Conservation (phyloP, 2,888 invertebrate species). For the Pristionchus japonicus region DNA sequence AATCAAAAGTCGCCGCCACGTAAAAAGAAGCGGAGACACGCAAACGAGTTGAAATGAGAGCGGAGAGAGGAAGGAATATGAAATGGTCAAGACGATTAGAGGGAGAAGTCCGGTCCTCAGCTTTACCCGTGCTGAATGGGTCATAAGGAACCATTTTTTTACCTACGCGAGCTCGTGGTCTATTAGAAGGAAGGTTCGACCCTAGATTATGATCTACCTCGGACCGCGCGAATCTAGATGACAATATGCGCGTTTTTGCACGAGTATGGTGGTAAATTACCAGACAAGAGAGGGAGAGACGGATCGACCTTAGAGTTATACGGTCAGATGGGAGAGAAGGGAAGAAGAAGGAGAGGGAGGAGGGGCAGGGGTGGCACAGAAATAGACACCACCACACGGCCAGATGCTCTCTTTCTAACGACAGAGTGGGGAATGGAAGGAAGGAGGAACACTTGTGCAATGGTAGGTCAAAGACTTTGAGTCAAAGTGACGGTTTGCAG, state of each 20-base stretch:
- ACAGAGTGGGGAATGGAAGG: neutral
- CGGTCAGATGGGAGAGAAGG: neutral
- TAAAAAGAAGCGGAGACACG: slow-evolving; percentile 32
- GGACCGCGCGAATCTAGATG: no score
- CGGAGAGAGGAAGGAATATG: neutral
- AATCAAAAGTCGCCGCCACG: neutral
- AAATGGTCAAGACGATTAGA: slow-evolving; percentile 2
- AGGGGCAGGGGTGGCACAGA: neutral
- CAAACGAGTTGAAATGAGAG: slow-evolving; percentile 17
- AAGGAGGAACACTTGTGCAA: slow-evolving; percentile 5
- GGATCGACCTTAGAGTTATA: slow-evolving; percentile 12
- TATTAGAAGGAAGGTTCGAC: no score
- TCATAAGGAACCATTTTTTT: neutral
- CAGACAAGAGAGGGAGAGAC: neutral
- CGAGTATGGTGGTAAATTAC: neutral
- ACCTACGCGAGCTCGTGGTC: no score
- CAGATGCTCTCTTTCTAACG: slow-evolving; percentile 24
- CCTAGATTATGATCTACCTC: no score
- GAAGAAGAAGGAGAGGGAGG: neutral
- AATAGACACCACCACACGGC: neutral
- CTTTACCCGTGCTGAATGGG: neutral
- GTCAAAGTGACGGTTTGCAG: no score
- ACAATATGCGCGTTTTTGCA: neutral
- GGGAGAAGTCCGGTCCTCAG: neutral
- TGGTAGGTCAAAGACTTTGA: neutral